A percentile compares a stretch with the other conserved stretches of the same genome.
Conservation (phyloP, 2,888 invertebrate species). For the Creontiades dilutus region DNA sequence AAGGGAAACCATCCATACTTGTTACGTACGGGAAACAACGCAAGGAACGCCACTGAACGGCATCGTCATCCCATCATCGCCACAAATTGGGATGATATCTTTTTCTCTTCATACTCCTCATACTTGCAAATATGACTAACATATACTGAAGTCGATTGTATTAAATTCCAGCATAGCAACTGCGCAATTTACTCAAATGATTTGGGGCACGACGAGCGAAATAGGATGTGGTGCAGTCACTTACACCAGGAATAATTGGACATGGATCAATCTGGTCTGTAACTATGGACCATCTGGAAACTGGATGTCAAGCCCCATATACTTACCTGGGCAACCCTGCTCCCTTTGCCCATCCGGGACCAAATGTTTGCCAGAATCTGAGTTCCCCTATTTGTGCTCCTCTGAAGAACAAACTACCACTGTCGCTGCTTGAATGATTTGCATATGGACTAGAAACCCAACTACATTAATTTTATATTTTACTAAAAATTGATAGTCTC, state of each 20-base stretch:
- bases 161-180: not conserved
- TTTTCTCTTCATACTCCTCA: too few species aligned
- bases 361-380: not conserved
- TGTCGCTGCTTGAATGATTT: too few species aligned
- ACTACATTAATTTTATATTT: too few species aligned
- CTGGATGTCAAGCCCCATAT: not conserved
- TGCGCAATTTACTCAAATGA: not conserved
- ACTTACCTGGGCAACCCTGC: not conserved
- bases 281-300: not conserved
- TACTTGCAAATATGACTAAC: too few species aligned
- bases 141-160: not conserved
- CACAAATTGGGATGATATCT: too few species aligned
- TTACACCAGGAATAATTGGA: not conserved
- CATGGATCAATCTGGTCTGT: not conserved
- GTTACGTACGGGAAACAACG: too few species aligned
- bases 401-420: not conserved
- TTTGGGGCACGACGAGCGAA: not conserved
- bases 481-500: too few species aligned
- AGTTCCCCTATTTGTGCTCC: not conserved
- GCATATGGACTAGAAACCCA: too few species aligned
- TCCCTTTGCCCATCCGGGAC: not conserved
- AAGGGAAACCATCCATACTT: too few species aligned
- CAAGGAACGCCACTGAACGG: too few species aligned
- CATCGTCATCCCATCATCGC: too few species aligned
- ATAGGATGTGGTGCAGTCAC: not conserved